phyloP scores from a whole-genome alignment of 2,113 vertebrate genomes.

The Ptychochromis oligacanthus region DNA sequence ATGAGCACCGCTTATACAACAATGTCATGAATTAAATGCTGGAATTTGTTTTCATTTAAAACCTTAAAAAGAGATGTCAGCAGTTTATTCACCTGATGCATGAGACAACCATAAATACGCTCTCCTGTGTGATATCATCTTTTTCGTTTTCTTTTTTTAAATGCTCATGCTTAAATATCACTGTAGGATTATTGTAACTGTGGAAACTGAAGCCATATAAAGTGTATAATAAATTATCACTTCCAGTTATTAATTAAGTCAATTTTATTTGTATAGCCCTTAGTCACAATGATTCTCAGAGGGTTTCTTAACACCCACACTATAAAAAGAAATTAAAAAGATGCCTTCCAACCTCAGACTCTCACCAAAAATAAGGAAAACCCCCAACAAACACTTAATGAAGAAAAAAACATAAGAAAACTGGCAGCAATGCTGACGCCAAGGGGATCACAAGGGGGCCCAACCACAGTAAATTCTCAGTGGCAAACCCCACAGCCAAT shows the following conservation, averaged over 20 bases:
- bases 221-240: not conserved
- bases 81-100: not conserved
- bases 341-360: slow-evolving; percentile 1
- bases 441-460: not conserved
- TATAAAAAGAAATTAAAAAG: not conserved
- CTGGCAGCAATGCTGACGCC: not conserved
- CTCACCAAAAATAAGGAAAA: not conserved
- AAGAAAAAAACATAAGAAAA: not conserved
- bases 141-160: not conserved
- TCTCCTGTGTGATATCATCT: not conserved
- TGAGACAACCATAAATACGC: not conserved
- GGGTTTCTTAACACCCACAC: slow-evolving; percentile 1
- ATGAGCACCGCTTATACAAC: not conserved
- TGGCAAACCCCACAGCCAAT: not conserved
- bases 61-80: not conserved
- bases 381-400: not conserved
- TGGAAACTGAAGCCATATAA: slow-evolving; percentile 3
- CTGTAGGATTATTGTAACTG: not conserved
- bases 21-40: not conserved
- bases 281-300: slow-evolving; percentile 26
- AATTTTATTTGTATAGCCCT: slow-evolving; percentile 29
- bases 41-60: not conserved
- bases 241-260: slow-evolving; percentile 40
- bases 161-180: not conserved
- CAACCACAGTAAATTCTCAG: not conserved